These are phyloP conservation scores for Euura saliciscinereae DNA, from an alignment of 1,140 invertebrate species.

Conservation along the genomic window DNA sequence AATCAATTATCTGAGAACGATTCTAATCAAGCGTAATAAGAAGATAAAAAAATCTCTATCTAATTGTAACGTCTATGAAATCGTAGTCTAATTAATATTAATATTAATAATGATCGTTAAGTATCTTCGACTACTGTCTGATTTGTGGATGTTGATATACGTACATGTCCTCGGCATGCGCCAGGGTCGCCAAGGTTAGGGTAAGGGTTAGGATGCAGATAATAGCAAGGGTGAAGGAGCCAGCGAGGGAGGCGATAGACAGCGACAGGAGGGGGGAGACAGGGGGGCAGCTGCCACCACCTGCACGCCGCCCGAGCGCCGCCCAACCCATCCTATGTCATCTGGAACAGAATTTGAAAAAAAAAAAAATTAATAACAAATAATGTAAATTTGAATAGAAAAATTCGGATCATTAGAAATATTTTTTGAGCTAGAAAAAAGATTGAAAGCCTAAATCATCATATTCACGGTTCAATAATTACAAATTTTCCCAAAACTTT, in stretches of 20 bases:
- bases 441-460: no score
- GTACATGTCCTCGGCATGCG: slow-evolving; percentile 56
- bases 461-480: no score
- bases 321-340: slow-evolving; percentile 62
- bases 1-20: no score
- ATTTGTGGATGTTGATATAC: slow-evolving; percentile 34
- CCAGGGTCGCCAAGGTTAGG: slow-evolving; percentile 51
- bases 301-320: slow-evolving; percentile 57
- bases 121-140: not conserved
- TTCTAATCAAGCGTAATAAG: no score
- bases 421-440: no score
- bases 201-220: slow-evolving; percentile 52
- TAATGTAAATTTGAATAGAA: not conserved
- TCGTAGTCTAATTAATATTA: no score
- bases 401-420: not conserved
- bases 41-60: no score
- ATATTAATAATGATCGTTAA: no score
- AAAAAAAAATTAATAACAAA: not conserved
- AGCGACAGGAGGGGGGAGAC: slow-evolving; percentile 58
- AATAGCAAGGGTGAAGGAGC: slow-evolving; percentile 50
- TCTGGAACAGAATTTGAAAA: slow-evolving; percentile 44
- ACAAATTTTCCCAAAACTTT: no score
- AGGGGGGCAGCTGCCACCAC: slow-evolving; percentile 52
- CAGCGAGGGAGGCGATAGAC: slow-evolving; percentile 57
- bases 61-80: no score